Evolutionary conservation across 2,113 vertebrate genomes (phyloP).

Genomic region (Orientallactaga bullata): DNA sequence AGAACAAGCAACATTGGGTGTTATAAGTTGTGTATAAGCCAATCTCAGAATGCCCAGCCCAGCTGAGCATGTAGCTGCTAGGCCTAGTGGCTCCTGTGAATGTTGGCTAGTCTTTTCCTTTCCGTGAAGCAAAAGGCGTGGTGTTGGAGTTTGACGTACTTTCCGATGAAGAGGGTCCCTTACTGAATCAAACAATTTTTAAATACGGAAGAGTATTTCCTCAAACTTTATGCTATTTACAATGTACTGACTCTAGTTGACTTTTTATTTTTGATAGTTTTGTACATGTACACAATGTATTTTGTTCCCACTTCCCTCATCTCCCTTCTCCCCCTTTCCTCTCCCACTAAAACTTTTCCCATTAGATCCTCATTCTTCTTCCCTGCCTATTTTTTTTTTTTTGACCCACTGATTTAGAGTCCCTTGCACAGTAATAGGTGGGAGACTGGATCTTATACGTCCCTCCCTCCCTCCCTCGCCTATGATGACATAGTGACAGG

Average conservation of each 20-base stretch:
- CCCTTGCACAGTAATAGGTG: no score
- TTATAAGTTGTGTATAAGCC: not conserved
- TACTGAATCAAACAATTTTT: not conserved
- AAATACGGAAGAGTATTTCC: not conserved
- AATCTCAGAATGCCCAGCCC: not conserved
- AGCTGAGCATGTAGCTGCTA: not conserved
- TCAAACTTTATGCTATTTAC: not conserved
- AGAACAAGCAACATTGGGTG: not conserved
- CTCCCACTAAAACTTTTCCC: no score
- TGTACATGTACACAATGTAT: no score
- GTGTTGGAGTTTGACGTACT: not conserved
- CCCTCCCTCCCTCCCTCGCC: no score
- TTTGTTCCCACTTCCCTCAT: no score
- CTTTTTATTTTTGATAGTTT: no score
- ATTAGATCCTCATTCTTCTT: no score
- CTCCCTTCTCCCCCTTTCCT: no score
- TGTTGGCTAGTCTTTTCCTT: conserved; percentile 17
- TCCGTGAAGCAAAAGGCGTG: not conserved
- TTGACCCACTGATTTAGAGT: no score
- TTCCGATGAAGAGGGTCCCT: not conserved
- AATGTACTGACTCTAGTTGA: not conserved
- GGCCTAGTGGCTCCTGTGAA: not conserved
- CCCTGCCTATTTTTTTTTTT: no score
- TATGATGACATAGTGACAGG: no score
- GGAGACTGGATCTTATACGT: no score